A percentile compares a stretch with the other conserved stretches of the same genome.
phyloP scores from a whole-genome alignment of 2,113 vertebrate genomes.

The Rhegmatorhina hoffmannsi region DNA sequence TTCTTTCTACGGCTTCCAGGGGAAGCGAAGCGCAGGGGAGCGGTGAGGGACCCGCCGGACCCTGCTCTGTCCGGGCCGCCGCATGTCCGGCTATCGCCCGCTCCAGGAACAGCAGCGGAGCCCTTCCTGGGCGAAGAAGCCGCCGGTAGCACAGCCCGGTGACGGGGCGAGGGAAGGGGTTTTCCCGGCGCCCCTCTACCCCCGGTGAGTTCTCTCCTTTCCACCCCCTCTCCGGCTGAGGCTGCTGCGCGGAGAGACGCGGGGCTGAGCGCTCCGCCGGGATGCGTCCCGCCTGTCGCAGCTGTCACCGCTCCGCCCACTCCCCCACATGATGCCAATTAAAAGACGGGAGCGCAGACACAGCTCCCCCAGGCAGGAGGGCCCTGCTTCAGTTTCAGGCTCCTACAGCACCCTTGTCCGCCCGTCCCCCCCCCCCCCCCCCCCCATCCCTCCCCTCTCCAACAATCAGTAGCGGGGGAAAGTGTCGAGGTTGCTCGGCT shows the following conservation, averaged over 20 bases:
- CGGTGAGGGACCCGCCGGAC: too few species aligned
- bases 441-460: not conserved
- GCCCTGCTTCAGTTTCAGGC: not conserved
- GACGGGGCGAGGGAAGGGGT: not conserved
- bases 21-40: not conserved
- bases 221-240: not conserved
- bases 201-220: not conserved
- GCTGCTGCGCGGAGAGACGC: not conserved
- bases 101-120: not conserved
- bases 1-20: not conserved
- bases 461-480: not conserved
- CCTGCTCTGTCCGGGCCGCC: not conserved
- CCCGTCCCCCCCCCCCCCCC: not conserved
- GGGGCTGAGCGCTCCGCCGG: not conserved
- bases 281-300: not conserved
- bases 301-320: conserved; percentile 37
- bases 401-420: not conserved
- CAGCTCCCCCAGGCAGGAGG: not conserved
- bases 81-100: too few species aligned
- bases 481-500: not conserved
- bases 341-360: not conserved
- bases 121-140: not conserved
- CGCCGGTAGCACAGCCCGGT: not conserved
- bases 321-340: conserved; percentile 39
- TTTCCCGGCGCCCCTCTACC: not conserved